Evolutionary conservation across 2,797 vertebrate species (phyloP).

Genomic region (Falco berigora): DNA sequence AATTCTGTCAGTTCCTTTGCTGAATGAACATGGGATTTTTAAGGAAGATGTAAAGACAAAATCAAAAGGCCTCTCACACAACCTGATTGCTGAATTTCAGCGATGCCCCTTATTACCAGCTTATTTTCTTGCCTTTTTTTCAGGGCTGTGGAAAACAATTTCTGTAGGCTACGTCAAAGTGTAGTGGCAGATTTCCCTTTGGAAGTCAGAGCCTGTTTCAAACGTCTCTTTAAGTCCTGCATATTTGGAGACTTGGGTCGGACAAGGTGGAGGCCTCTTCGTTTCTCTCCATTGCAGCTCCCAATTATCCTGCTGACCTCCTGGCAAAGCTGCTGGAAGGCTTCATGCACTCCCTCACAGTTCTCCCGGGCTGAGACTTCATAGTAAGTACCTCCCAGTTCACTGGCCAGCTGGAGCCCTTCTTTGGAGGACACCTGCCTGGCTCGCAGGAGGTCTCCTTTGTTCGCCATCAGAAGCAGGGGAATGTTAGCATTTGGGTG

Average conservation of each 20-base stretch:
- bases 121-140: background rate
- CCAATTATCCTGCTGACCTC: slow-evolving; percentile 83
- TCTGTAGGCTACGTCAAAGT: slow-evolving; percentile 46
- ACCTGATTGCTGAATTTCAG: background rate
- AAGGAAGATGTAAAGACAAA: background rate
- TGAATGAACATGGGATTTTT: background rate
- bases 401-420: slow-evolving; percentile 82
- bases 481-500: slow-evolving; percentile 90
- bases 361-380: slow-evolving; percentile 90
- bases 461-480: slow-evolving; percentile 88
- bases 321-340: slow-evolving; percentile 88
- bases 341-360: slow-evolving; percentile 82
- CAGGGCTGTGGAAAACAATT: background rate
- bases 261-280: slow-evolving; percentile 85
- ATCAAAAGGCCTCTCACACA: background rate
- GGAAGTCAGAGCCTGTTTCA: slow-evolving; percentile 90
- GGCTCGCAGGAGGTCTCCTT: slow-evolving; percentile 87
- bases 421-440: slow-evolving; percentile 85
- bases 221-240: slow-evolving; percentile 91
- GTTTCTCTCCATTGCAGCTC: slow-evolving; percentile 86
- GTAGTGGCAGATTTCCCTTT: slow-evolving; percentile 83
- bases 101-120: background rate
- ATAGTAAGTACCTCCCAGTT: slow-evolving; percentile 82
- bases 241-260: slow-evolving; percentile 92
- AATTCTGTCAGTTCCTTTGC: background rate